These are phyloP conservation scores for Mantis religiosa DNA, from an alignment of 2,888 invertebrate genomes.

Conservation along the genomic window DNA sequence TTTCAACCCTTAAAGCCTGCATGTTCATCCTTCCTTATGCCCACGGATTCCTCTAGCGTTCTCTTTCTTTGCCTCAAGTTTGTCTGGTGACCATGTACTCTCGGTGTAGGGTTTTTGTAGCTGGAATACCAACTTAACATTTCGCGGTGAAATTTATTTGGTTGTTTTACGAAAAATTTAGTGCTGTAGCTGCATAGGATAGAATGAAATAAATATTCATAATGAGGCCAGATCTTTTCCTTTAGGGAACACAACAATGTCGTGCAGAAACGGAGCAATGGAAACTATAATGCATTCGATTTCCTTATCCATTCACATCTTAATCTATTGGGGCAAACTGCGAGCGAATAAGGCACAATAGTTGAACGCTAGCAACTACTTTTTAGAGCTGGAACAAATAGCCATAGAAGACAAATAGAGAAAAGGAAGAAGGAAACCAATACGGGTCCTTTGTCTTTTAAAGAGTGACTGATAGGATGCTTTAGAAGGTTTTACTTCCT, in stretches of 20 bases:
- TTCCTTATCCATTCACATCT: too few relatives aligned
- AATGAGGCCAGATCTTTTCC: neutral
- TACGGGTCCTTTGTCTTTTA: too few relatives aligned
- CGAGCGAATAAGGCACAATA: too few relatives aligned
- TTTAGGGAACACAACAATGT: neutral
- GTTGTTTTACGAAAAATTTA: neutral
- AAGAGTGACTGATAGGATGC: too few relatives aligned
- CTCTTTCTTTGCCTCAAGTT: neutral
- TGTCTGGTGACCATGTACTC: neutral
- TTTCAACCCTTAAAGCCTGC: neutral
- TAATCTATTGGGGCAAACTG: too few relatives aligned
- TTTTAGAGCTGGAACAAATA: too few relatives aligned
- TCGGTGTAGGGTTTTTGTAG: neutral
- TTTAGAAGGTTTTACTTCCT: too few relatives aligned
- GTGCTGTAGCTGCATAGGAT: neutral
- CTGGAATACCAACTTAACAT: neutral
- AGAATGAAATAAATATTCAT: neutral
- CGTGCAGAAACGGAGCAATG: neutral
- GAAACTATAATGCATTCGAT: too few relatives aligned
- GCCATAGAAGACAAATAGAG: too few relatives aligned
- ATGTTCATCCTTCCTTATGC: neutral
- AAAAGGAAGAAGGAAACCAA: too few relatives aligned
- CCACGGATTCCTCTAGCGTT: neutral
- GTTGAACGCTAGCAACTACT: too few relatives aligned
- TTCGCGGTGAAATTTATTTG: neutral